Evolutionary conservation across 2,888 invertebrate genomes (phyloP).

Genomic region (Endotricha flammealis): DNA sequence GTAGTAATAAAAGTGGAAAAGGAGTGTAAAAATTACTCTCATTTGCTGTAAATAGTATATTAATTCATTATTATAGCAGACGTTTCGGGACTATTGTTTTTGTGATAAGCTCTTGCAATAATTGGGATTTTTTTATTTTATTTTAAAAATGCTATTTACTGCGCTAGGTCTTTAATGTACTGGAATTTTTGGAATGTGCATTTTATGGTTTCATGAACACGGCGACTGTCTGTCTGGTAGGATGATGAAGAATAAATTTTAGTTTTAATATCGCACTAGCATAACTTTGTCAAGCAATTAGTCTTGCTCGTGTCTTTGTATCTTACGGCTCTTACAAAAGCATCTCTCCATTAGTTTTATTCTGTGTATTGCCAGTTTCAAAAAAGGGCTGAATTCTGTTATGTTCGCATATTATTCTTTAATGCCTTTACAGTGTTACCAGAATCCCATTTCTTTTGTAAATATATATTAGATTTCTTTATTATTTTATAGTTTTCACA

Average conservation of each 20-base stretch:
- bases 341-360: too few relatives aligned
- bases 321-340: constrained; percentile 9
- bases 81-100: constrained; percentile 40
- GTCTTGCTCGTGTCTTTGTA: constrained; percentile 31
- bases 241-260: constrained; percentile 36
- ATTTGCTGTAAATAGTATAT: constrained; percentile 74
- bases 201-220: constrained; percentile 29
- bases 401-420: too few relatives aligned
- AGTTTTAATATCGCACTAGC: constrained; percentile 36
- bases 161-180: constrained; percentile 45
- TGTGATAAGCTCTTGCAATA: constrained; percentile 71
- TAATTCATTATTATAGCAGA: constrained; percentile 48
- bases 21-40: constrained; percentile 60
- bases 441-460: constrained; percentile 53
- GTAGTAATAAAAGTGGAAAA: constrained; percentile 54
- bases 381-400: too few relatives aligned
- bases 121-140: constrained; percentile 33
- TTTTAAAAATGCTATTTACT: constrained; percentile 41
- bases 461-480: constrained; percentile 55
- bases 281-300: constrained; percentile 29
- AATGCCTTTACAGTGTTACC: constrained; percentile 46
- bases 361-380: too few relatives aligned
- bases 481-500: constrained; percentile 45
- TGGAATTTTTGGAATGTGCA: constrained; percentile 19
- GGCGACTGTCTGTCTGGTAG: constrained; percentile 39